Evolutionary conservation across 1,140 invertebrate genomes (phyloP), one percentile per base, ranked within the genome.

Genomic region (Bombus terrestris): DNA sequence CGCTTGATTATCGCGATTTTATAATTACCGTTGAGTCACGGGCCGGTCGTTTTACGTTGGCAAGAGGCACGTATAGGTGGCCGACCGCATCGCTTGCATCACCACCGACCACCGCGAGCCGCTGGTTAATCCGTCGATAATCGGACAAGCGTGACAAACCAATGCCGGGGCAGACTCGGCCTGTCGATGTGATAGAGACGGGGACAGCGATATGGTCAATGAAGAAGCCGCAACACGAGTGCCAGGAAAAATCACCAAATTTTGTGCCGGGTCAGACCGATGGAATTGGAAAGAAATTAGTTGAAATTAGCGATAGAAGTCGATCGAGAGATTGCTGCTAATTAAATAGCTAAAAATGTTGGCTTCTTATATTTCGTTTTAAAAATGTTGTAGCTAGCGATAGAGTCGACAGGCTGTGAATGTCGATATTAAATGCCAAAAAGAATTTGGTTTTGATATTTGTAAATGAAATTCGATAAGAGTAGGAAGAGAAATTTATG

Each of bases 121-220:
- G 88, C 79, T 80, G 85, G 88, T 90, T 91, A 90, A 89, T 91
- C 87, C 87, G 88, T 90, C 88, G 89, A 86, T 91, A 79, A 83
- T 83, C 87, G 79, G 85, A 87, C 90, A 88, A 87, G 87, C 87
- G 86, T 91, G 90, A 88, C 89, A 87, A 91, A 85, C 78, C 83
- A 76, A 81, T 53, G 82, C 25, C 74, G 69, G 47, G 77, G 43
- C 25, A 47, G n/a, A 35, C 41, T 66, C 15, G 41, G 28, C 10
- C 15, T 28, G 39, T 37, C 32, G 3, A 32, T 47, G 32, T 1
- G 62, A 22, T 1, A n/a, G 57, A 8, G 75, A 22, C 59, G 15
- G 41, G 22, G 0, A 28, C 25, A 18, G 25, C 35, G 79, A 81
- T 59, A 81, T 47, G 73, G 53, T 59, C n/a, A 57, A 43, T 32